Base-by-base conservation (phyloP, 2,113 vertebrate species). In the Sardina pilchardus region DNA sequence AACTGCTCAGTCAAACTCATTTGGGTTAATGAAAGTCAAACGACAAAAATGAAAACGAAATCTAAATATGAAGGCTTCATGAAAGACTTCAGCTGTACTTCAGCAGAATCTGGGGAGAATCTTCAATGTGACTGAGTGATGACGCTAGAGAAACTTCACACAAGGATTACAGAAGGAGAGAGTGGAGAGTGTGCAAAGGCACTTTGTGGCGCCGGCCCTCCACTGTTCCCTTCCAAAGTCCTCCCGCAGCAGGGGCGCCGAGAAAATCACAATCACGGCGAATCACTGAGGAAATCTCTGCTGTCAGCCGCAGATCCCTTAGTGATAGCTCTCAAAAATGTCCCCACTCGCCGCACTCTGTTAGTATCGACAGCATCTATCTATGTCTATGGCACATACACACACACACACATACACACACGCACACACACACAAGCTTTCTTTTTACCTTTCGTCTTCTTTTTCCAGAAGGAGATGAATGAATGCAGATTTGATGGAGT, bases 241-340 rank as follows among this genome's bases (percentile, higher is more conserved):
- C 59, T 67, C 59, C 26, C 59, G 26, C 59, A 67, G 59, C 63
- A 71, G 63, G 63, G 63, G 63, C 10, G 63, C 2, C 2, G 26
- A 81, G 81, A 82, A 82, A 80, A 88, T 85, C 81, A 83, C 75
- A 81, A 84, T 85, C 34, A 42, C 26, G 39, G 63, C 12, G 26
- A 71, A 71, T 71, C 63, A 71, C 63, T 34, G 63, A 71, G 63
- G 63, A 71, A 43, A 87, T 88, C 81, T 87, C 85, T 82, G 86
- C 89, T 87, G 81, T 71, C 81, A 43, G 24, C 82, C 30, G 83
- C 81, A 85, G 82, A 83, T 86, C 85, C 85, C 71, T 59, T 75
- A 86, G 83, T 47, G 39, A 85, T 84, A 86, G 80, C 83, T 75
- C 24, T 47, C 53, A 56, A 34, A 59, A 89, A 43, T 84, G 85